Percentiles rank a stretch among this genome's conserved stretches.
Conservation (phyloP, 2,888 invertebrate species). For the Coenonympha glycerion region DNA sequence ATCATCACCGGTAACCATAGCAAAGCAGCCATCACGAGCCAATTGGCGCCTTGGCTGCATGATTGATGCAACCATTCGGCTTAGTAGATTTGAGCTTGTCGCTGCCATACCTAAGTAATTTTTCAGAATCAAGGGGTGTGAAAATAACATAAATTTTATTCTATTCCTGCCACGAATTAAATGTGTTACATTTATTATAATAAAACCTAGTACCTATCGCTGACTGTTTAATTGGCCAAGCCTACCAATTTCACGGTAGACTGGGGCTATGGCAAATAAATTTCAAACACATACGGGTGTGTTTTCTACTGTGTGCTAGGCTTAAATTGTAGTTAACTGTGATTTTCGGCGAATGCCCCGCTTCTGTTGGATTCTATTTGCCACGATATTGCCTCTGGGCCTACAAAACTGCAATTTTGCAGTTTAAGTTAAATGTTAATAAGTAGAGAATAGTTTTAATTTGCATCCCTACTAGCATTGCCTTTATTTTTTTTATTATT, state of each 20-base stretch:
- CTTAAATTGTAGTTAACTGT: conserved; percentile 30
- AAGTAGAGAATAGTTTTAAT: background rate
- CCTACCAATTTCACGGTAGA: conserved; percentile 28
- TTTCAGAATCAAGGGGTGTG: too few relatives aligned
- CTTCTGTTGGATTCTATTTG: conserved; percentile 22
- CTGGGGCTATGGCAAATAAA: conserved; percentile 30
- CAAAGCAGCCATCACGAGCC: too few relatives aligned
- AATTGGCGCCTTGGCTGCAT: too few relatives aligned
- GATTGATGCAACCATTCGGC: too few relatives aligned
- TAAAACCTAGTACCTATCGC: conserved; percentile 6
- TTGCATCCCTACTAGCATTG: too few relatives aligned
- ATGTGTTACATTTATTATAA: too few relatives aligned
- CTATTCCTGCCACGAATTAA: too few relatives aligned
- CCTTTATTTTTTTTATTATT: too few relatives aligned
- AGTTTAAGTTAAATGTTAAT: background rate
- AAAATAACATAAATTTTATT: too few relatives aligned
- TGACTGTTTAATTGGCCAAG: conserved; percentile 24
- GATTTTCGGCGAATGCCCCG: conserved; percentile 27
- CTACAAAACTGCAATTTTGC: background rate
- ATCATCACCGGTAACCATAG: too few relatives aligned
- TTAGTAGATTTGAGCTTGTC: too few relatives aligned
- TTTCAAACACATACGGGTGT: conserved; percentile 29
- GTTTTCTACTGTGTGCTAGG: conserved; percentile 28
- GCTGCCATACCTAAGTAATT: too few relatives aligned
- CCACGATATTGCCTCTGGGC: conserved; percentile 11